Percentiles rank a stretch among this genome's conserved stretches.
Evolutionary conservation across 2,113 vertebrate species (phyloP).

Genomic region (Bos indicus): DNA sequence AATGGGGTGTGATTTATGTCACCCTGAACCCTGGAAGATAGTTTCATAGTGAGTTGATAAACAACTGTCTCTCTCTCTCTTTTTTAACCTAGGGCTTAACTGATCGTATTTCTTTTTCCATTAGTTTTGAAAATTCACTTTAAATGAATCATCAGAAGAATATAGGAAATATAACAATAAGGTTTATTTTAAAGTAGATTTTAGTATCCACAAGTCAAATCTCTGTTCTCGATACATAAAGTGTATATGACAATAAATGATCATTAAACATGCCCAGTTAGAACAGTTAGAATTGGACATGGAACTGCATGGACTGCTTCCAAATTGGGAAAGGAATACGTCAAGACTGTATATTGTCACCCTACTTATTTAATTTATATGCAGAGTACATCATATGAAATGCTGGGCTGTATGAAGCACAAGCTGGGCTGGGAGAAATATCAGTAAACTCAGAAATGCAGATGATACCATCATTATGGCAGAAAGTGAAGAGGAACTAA

Average conservation of each 20-base stretch:
- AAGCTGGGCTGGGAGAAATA: background rate
- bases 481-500: background rate
- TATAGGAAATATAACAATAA: background rate
- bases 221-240: background rate
- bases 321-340: background rate
- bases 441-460: background rate
- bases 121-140: background rate
- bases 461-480: background rate
- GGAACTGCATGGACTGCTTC: background rate
- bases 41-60: slow-evolving; percentile 55
- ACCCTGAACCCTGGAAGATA: background rate
- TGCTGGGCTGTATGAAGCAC: background rate
- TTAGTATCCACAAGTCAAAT: background rate
- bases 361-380: background rate
- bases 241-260: background rate
- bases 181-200: background rate
- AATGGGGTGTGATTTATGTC: slow-evolving; percentile 25
- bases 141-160: background rate
- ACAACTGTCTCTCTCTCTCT: background rate
- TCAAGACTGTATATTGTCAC: background rate
- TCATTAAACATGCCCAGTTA: background rate
- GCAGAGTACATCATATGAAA: background rate
- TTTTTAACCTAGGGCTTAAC: background rate
- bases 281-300: background rate
- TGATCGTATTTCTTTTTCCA: slow-evolving; percentile 39